phyloP scores from a whole-genome alignment of 1,140 invertebrate species.

The Arion vulgaris region DNA sequence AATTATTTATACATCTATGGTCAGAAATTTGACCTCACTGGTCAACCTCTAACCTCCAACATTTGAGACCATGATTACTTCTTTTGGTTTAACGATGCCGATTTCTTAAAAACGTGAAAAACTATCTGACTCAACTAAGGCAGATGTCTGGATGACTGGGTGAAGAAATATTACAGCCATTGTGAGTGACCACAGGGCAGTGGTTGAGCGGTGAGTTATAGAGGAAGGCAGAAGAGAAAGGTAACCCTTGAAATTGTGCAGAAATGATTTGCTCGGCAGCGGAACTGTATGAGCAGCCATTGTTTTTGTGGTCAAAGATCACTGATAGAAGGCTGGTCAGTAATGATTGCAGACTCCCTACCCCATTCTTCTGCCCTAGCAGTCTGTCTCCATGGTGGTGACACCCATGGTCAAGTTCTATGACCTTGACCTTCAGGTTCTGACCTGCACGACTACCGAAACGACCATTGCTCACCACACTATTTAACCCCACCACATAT shows the following conservation, averaged over 20 bases:
- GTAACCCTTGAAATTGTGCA: background rate
- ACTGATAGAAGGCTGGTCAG: background rate
- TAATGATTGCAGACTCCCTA: background rate
- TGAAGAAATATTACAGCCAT: background rate
- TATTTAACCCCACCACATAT: background rate
- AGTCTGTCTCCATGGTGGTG: background rate
- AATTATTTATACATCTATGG: no score
- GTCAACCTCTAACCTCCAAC: background rate
- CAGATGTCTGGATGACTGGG: background rate
- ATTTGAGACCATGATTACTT: constrained; percentile 8
- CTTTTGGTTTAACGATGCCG: background rate
- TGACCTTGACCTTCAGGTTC: background rate
- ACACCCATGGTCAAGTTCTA: background rate
- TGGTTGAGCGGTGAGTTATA: background rate
- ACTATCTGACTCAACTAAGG: background rate
- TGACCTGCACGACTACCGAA: background rate
- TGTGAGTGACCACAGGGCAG: constrained; percentile 15
- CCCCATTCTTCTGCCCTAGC: background rate
- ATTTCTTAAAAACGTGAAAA: background rate
- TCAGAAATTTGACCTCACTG: background rate
- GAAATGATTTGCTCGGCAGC: background rate
- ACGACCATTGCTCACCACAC: background rate
- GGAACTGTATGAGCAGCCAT: background rate
- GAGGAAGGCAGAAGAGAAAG: background rate
- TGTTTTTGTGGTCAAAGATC: constrained; percentile 7